A percentile compares a stretch with the other conserved stretches of the same genome.
Conservation (phyloP, 2,888 invertebrate species). For the Erannis defoliaria region DNA sequence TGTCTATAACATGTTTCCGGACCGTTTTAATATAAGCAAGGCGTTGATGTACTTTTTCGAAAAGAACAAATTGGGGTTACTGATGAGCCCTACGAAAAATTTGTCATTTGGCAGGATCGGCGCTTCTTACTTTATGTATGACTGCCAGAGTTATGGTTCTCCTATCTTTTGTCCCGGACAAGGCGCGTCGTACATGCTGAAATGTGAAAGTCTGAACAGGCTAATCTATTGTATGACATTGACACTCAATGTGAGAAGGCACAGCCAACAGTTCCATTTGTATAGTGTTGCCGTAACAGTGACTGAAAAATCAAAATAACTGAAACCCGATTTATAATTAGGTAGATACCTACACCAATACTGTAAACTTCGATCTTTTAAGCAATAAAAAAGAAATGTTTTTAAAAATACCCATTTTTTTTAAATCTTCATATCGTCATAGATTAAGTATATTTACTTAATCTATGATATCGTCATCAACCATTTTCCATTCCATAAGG, state of each 20-base stretch:
- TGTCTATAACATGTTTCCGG: constrained; percentile 85
- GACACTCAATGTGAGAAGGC: constrained; percentile 86
- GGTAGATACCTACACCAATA: not conserved
- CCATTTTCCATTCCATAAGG: too few species aligned
- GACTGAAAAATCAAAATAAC: constrained; percentile 67
- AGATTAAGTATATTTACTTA: too few species aligned
- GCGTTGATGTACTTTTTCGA: constrained; percentile 88
- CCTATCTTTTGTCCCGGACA: constrained; percentile 87
- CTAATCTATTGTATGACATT: constrained; percentile 88
- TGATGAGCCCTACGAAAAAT: constrained; percentile 83
- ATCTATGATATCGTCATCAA: too few species aligned
- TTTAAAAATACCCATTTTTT: too few species aligned
- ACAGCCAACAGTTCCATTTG: constrained; percentile 84
- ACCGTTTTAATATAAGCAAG: constrained; percentile 88
- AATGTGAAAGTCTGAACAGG: constrained; percentile 87
- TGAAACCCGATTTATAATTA: not conserved
- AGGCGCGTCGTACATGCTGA: constrained; percentile 87
- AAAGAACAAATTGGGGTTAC: constrained; percentile 81
- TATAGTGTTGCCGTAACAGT: constrained; percentile 64
- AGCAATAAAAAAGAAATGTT: not conserved
- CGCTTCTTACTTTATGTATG: constrained; percentile 89
- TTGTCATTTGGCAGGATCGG: constrained; percentile 82
- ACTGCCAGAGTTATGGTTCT: constrained; percentile 87
- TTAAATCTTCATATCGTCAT: too few species aligned
- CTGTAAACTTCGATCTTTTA: not conserved